Evolutionary conservation across 2,888 invertebrate species (phyloP).

Genomic region (Oligia latruncula): DNA sequence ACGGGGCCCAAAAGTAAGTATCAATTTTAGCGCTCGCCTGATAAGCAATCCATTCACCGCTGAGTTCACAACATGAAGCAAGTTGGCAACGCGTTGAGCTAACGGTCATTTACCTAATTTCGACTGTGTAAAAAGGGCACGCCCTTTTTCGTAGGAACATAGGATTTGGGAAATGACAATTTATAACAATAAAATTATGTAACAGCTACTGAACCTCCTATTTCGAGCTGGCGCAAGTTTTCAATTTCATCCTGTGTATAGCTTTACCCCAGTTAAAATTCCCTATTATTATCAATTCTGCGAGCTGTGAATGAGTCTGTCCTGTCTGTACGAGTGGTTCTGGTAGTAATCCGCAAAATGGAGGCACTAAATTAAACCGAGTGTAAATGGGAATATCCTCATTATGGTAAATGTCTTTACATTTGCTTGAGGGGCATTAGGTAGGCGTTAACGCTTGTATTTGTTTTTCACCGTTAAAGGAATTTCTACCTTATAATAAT

Average conservation of each 20-base stretch:
- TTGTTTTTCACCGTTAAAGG: neutral
- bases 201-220: neutral
- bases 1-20: too few species aligned
- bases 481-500: neutral
- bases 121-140: too few species aligned
- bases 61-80: too few species aligned
- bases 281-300: conserved; percentile 9
- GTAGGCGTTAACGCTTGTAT: neutral
- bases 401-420: conserved; percentile 24
- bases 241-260: neutral
- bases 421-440: conserved; percentile 5
- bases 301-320: conserved; percentile 7
- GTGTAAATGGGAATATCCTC: conserved; percentile 25
- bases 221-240: neutral
- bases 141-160: too few species aligned
- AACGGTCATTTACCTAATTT: too few species aligned
- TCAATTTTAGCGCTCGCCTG: too few species aligned
- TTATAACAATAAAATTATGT: neutral
- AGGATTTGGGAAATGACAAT: too few species aligned
- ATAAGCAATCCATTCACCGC: neutral
- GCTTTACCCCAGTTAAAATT: neutral
- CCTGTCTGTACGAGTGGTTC: conserved; percentile 11
- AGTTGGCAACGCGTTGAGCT: too few species aligned
- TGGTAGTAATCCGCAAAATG: conserved; percentile 26
- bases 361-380: conserved; percentile 23